phyloP scores from a whole-genome alignment of 2,797 vertebrate species.

The Coluber constrictor region DNA sequence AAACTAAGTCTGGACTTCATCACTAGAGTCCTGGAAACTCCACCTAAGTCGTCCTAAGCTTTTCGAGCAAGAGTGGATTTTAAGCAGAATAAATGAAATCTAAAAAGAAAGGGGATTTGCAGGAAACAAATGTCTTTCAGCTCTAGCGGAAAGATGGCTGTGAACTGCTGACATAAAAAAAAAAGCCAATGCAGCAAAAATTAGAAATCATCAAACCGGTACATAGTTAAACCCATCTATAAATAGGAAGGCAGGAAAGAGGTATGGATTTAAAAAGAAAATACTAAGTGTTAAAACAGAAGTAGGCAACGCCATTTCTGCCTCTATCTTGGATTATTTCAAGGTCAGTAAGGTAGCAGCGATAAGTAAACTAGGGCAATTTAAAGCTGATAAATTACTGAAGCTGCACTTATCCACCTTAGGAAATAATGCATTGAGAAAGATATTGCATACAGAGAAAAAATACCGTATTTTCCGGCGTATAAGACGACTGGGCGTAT shows the following conservation, averaged over 20 bases:
- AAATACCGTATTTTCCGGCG: too few species aligned
- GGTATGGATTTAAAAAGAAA: not conserved
- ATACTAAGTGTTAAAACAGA: constrained; percentile 26
- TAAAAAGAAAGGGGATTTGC: not conserved
- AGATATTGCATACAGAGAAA: constrained; percentile 18
- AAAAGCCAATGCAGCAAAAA: not conserved
- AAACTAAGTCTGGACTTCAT: not conserved
- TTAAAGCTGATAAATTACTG: constrained; percentile 46
- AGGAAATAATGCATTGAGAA: constrained; percentile 29
- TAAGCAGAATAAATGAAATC: not conserved
- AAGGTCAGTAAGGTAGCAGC: constrained; percentile 29
- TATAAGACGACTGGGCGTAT: too few species aligned
- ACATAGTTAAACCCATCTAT: not conserved
- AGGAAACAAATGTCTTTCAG: not conserved
- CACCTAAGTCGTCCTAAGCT: not conserved
- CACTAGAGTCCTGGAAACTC: not conserved
- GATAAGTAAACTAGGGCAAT: constrained; percentile 43
- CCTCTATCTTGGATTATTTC: constrained; percentile 50
- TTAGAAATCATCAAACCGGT: not conserved
- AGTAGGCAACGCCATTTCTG: not conserved
- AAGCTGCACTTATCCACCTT: constrained; percentile 24
- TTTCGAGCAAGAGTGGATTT: not conserved
- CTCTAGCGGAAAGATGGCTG: not conserved
- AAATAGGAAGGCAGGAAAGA: not conserved
- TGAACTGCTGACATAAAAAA: not conserved